Conservation (phyloP, 2,888 invertebrate genomes). For the Eumerus sabulonum region DNA sequence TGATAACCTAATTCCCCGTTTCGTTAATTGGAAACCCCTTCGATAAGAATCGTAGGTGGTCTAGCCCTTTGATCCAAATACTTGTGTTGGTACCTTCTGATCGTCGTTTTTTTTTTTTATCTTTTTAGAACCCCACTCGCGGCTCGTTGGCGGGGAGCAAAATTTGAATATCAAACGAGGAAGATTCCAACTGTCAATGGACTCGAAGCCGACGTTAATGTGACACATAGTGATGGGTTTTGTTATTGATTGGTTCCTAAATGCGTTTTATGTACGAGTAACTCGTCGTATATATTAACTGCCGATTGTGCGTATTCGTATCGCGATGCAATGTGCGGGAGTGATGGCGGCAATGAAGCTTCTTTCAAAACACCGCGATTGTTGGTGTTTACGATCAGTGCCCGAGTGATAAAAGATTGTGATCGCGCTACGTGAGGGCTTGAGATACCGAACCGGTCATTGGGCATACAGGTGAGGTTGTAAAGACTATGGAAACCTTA, state of each 20-base stretch:
- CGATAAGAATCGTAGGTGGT: slow-evolving; percentile 65
- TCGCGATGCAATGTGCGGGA: not conserved
- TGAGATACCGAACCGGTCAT: no score
- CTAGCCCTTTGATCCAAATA: slow-evolving; percentile 46
- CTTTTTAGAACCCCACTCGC: slow-evolving; percentile 29
- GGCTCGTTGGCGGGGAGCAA: not conserved
- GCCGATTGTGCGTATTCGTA: not conserved
- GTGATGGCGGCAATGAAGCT: not conserved
- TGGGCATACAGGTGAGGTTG: no score
- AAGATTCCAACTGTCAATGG: slow-evolving; percentile 41
- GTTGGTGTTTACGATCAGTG: slow-evolving; percentile 31
- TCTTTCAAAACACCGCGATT: slow-evolving; percentile 10
- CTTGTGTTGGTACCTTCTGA: no score
- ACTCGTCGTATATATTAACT: slow-evolving; percentile 1
- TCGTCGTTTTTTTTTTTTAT: slow-evolving; percentile 22
- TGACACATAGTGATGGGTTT: slow-evolving; percentile 59
- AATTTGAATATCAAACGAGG: slow-evolving; percentile 60
- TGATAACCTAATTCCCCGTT: slow-evolving; percentile 56
- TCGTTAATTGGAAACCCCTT: slow-evolving; percentile 31
- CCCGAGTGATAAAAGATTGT: no score
- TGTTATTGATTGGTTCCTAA: slow-evolving; percentile 42
- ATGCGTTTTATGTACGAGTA: not conserved
- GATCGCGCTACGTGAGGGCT: no score
- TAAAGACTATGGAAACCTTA: no score
- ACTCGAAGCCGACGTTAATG: slow-evolving; percentile 46